Conservation (phyloP, 2,113 vertebrate species). For the Delphinus delphis region DNA sequence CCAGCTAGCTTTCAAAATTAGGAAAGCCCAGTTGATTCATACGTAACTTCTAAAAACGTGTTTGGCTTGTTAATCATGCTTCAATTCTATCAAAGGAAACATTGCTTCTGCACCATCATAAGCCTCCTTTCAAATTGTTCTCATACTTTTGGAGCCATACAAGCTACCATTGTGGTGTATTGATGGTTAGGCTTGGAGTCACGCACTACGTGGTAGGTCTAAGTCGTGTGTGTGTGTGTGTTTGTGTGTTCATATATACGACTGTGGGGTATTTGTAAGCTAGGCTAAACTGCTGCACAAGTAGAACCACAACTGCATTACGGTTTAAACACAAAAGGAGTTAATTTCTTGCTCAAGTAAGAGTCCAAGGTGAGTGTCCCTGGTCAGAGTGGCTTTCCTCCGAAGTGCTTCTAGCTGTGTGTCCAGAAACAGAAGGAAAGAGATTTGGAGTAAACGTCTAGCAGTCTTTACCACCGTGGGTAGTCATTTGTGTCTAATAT, state of each 20-base stretch:
- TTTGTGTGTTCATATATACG: not conserved
- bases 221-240: not conserved
- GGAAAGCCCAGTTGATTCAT: not conserved
- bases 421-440: not conserved
- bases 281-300: not conserved
- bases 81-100: conserved; percentile 57
- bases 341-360: not conserved
- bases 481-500: not conserved
- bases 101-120: not conserved
- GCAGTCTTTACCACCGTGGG: accelerated
- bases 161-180: not conserved
- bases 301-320: not conserved
- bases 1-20: not conserved
- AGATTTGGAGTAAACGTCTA: not conserved
- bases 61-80: conserved; percentile 14
- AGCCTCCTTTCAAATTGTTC: not conserved
- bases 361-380: not conserved
- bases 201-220: not conserved
- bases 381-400: not conserved
- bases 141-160: not conserved
- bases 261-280: not conserved
- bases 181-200: not conserved
- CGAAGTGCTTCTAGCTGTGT: not conserved
- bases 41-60: conserved; percentile 13
- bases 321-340: not conserved